Percentiles rank a stretch among this genome's conserved stretches.
phyloP scores from a whole-genome alignment of 2,113 vertebrate species.

The Vombatus ursinus region DNA sequence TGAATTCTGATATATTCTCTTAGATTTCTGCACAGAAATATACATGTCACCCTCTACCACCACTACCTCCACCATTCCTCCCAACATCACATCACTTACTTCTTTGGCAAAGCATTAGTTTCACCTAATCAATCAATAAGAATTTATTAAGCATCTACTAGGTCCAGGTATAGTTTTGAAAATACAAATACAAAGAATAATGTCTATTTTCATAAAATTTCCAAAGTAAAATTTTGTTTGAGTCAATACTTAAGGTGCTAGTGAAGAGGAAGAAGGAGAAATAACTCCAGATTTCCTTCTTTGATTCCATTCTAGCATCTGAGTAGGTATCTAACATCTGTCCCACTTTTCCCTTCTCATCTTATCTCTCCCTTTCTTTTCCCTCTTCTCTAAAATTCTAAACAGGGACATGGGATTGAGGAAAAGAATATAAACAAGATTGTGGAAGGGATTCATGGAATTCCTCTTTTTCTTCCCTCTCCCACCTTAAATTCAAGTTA shows the following conservation, averaged over 20 bases:
- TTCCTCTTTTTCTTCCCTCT: background rate
- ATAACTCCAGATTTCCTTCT: background rate
- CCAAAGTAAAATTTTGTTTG: background rate
- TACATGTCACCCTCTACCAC: background rate
- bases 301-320: background rate
- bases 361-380: background rate
- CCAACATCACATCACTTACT: background rate
- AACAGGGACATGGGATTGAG: background rate
- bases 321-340: background rate
- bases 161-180: background rate
- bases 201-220: background rate
- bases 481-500: background rate
- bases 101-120: background rate
- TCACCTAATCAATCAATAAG: too few species aligned
- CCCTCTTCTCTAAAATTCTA: background rate
- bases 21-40: background rate
- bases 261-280: background rate
- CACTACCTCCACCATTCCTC: background rate
- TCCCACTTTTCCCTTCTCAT: background rate
- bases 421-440: background rate
- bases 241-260: background rate
- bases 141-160: too few species aligned
- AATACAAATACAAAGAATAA: background rate
- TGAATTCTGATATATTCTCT: background rate
- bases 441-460: background rate